Evolutionary conservation across 1,140 invertebrate species (phyloP), one percentile per base, ranked within the genome.

Genomic region (Halesus radiatus): DNA sequence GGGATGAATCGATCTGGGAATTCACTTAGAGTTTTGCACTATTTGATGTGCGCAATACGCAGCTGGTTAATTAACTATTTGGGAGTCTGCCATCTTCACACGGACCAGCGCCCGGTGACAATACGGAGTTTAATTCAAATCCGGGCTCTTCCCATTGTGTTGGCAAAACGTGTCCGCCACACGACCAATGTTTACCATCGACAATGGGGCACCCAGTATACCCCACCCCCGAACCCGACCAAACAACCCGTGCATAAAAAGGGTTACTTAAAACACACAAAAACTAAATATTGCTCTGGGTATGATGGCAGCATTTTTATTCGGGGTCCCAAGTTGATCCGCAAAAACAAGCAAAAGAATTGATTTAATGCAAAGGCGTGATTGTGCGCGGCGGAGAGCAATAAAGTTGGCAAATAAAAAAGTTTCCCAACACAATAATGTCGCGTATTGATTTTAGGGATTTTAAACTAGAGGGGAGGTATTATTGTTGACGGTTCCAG

Each of bases 401-500:
- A 74, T 74, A 74, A 74, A 74, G 70, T 74, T 74, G 70, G 53
- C 56, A 74, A 74, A 74, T 74, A 74, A 74, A 74, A 56, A 74
- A 56, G 70, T 56, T 53, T 22, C 50, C 70, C 50, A 70, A 56
- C 68, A 72, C 22, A 74, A 74, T 56, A 56, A 53, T 7, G 70
- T 29, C 10, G 50, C n/a, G 53, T 74, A 74, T 74, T 74, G 70
- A 74, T 56, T 74, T 74, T 53, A 18, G 70, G 20, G 70, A 74
- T 54, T 70, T 70, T 56, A 70, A 70, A 70, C 5, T 50, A 50
- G 37, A 64, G 66, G 37, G 37, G 18, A 32, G 66, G 37, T n/a
- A 32, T 66, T 45, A 29, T 66, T 29, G n/a, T 66, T 66, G 29
- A 10, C 3, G 60, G 23, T 26, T 45, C 0, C 37, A 64, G 16